phyloP scores from a whole-genome alignment of 2,113 vertebrate species.

The Gobius niger region DNA sequence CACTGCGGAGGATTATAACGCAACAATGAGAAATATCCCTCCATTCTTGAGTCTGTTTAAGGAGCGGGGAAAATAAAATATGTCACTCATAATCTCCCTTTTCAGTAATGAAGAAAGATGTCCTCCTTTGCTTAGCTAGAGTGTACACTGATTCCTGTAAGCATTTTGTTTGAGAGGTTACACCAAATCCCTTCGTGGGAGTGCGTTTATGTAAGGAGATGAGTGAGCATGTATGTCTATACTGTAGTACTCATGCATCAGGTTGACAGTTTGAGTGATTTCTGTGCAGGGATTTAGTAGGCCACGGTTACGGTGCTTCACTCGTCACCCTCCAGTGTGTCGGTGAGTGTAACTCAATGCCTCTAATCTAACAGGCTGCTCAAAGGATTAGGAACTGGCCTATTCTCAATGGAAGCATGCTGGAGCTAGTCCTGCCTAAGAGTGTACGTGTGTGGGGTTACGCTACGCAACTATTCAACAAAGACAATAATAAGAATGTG shows the following conservation, averaged over 20 bases:
- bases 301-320: constrained; percentile 69
- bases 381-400: constrained; percentile 67
- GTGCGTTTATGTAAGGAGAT: constrained; percentile 62
- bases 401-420: constrained; percentile 68
- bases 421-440: constrained; percentile 58
- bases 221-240: constrained; percentile 55
- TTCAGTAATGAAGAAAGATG: constrained; percentile 54
- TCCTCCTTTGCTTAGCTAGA: constrained; percentile 27
- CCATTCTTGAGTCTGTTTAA: constrained; percentile 62
- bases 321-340: constrained; percentile 73
- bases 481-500: constrained; percentile 36
- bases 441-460: constrained; percentile 28
- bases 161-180: constrained; percentile 68
- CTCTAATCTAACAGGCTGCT: constrained; percentile 76
- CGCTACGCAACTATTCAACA: constrained; percentile 41
- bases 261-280: constrained; percentile 69
- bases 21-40: constrained; percentile 57
- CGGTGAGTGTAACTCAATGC: constrained; percentile 76
- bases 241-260: constrained; percentile 58
- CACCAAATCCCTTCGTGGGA: constrained; percentile 69
- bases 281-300: constrained; percentile 71
- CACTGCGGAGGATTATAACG: constrained; percentile 53
- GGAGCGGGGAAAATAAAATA: constrained; percentile 67
- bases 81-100: constrained; percentile 64
- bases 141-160: constrained; percentile 59